Evolutionary conservation across 35 echinoderm and acorn worm genomes (phyloP).

Genomic region (Apostichopus californicus): DNA sequence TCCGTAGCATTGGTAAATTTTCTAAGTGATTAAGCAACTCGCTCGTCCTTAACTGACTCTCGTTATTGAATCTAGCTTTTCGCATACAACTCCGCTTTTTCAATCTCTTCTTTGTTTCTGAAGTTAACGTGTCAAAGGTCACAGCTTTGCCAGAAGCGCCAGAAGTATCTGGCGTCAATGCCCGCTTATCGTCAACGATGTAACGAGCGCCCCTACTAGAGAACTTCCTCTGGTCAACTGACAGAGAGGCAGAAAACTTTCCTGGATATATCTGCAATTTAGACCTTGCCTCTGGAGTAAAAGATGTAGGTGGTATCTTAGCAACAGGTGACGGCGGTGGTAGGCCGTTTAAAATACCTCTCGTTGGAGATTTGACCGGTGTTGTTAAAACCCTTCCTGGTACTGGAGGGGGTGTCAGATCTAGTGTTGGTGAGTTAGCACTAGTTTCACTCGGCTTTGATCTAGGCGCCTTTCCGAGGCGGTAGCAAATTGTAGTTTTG

Average conservation of each 20-base stretch:
- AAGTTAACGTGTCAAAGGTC: background rate
- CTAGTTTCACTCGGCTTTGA: background rate
- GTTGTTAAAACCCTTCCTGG: slow-evolving; percentile 11
- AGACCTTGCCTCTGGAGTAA: background rate
- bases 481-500: slow-evolving; percentile 39
- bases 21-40: slow-evolving; percentile 28
- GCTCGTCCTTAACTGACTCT: slow-evolving; percentile 37
- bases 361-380: background rate
- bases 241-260: no score
- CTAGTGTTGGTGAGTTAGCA: background rate
- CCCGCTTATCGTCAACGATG: background rate
- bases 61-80: background rate
- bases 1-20: slow-evolving; percentile 42
- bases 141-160: background rate
- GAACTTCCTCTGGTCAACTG: background rate
- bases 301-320: background rate
- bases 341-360: background rate
- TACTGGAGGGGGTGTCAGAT: background rate
- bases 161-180: background rate
- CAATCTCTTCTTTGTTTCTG: background rate
- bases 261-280: background rate
- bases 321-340: background rate
- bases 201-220: background rate
- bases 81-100: slow-evolving; percentile 19
- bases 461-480: slow-evolving; percentile 1